A percentile compares a stretch with the other conserved stretches of the same genome.
phyloP scores from a whole-genome alignment of 2,113 vertebrate species.

The Epinephelus lanceolatus region DNA sequence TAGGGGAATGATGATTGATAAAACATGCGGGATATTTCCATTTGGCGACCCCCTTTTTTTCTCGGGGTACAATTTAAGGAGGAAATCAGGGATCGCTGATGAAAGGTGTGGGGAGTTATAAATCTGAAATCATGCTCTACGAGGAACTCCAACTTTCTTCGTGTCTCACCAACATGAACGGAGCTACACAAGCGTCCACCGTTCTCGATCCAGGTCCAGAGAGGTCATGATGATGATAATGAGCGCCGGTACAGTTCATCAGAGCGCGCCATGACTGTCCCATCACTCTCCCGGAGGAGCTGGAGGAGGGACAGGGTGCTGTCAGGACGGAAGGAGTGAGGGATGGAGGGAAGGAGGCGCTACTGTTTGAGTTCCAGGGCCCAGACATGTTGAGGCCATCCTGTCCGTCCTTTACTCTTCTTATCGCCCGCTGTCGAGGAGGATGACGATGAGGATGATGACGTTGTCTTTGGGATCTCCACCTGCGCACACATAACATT shows the following conservation, averaged over 20 bases:
- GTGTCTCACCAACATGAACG: neutral
- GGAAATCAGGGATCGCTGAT: neutral
- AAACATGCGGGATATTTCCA: neutral
- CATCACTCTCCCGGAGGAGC: neutral
- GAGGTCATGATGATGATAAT: neutral
- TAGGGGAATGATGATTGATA: neutral
- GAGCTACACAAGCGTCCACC: neutral
- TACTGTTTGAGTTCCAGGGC: conserved; percentile 97
- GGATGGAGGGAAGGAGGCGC: neutral
- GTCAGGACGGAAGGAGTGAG: neutral
- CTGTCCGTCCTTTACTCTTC: conserved; percentile 98
- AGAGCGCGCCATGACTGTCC: neutral
- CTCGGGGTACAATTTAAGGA: neutral
- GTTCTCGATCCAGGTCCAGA: neutral
- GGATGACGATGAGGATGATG: conserved; percentile 79
- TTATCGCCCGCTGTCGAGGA: conserved; percentile 92
- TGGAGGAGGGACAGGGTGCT: neutral
- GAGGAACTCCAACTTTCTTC: neutral
- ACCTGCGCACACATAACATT: conserved; percentile 69
- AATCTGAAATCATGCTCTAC: neutral
- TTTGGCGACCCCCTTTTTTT: neutral
- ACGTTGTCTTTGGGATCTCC: conserved; percentile 92
- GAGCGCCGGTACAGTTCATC: conserved; percentile 5
- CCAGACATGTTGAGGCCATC: conserved; percentile 99
- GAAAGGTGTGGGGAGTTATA: neutral